These are phyloP conservation scores for Lithobates pipiens DNA, from an alignment of 2,797 vertebrate species.

Conservation along the genomic window DNA sequence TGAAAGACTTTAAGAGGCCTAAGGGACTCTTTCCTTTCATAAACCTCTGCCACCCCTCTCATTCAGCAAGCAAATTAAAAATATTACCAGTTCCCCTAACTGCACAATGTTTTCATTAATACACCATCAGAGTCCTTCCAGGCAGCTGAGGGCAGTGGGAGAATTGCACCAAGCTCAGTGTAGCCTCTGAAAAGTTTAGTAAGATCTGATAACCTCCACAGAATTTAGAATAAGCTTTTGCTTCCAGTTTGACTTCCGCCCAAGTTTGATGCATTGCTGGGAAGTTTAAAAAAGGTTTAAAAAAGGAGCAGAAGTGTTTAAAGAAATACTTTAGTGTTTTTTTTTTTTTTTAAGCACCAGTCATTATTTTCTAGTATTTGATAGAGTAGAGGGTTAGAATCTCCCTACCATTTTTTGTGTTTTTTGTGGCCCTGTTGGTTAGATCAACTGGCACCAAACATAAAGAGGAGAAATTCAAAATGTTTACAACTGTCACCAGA, in stretches of 20 bases:
- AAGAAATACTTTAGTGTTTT: neutral
- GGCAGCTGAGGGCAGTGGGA: neutral
- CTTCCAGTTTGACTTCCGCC: neutral
- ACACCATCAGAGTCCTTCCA: constrained; percentile 68
- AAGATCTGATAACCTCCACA: neutral
- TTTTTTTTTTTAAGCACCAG: too few species aligned
- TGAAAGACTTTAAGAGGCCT: constrained; percentile 78
- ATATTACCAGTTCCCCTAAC: constrained; percentile 75
- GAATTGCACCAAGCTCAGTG: neutral
- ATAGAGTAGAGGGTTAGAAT: too few species aligned
- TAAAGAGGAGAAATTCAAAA: too few species aligned
- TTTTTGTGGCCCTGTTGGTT: too few species aligned
- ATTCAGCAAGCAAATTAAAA: constrained; percentile 79
- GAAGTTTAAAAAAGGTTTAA: neutral
- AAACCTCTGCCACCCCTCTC: constrained; percentile 72
- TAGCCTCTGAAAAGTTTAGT: constrained; percentile 1
- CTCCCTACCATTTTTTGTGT: too few species aligned
- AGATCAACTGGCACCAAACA: too few species aligned
- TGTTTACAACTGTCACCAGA: too few species aligned
- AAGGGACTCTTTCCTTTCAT: constrained; percentile 73
- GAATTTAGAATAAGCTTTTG: constrained; percentile 1
- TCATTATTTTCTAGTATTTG: too few species aligned
- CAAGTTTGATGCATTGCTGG: neutral
- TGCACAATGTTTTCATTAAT: constrained; percentile 78
- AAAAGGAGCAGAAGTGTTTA: neutral